phyloP scores from a whole-genome alignment of 1,140 invertebrate genomes.

The Brachionus plicatilis region DNA sequence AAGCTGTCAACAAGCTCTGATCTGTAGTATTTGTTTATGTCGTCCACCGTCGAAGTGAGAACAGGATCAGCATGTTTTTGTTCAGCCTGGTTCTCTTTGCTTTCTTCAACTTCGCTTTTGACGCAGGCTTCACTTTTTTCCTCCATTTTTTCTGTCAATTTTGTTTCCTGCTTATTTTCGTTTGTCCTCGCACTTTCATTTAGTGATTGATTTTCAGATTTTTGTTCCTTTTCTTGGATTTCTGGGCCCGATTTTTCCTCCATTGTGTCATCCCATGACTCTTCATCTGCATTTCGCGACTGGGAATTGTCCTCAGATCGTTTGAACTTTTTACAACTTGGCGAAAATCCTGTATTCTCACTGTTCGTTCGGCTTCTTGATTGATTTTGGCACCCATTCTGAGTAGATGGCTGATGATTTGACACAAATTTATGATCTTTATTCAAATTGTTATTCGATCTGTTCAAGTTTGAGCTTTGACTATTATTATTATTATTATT shows the following conservation, averaged over 20 bases:
- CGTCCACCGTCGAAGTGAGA: constrained; percentile 11
- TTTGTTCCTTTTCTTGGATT: not conserved
- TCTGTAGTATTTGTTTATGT: constrained; percentile 23
- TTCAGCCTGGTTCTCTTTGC: not conserved
- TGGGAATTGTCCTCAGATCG: not conserved
- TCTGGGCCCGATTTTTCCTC: not conserved
- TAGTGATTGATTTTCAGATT: not conserved
- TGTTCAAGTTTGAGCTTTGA: not conserved
- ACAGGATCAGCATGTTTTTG: not conserved
- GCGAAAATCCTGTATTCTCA: not conserved
- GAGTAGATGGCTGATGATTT: not conserved
- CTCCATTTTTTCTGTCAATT: not conserved
- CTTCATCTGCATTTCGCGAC: not conserved
- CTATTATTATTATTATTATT: not conserved
- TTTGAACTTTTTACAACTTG: constrained; percentile 10
- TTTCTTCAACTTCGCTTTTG: not conserved
- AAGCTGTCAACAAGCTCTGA: not conserved
- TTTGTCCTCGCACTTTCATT: not conserved
- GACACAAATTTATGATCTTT: not conserved
- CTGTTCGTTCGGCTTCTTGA: not conserved
- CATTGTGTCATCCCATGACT: not conserved
- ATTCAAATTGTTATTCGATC: not conserved
- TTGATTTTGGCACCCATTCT: not conserved
- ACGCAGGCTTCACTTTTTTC: not conserved
- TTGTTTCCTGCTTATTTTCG: not conserved